These are phyloP conservation scores for Sinopyrophorus schimmeli DNA, from an alignment of 2,888 invertebrate species.

Conservation along the genomic window DNA sequence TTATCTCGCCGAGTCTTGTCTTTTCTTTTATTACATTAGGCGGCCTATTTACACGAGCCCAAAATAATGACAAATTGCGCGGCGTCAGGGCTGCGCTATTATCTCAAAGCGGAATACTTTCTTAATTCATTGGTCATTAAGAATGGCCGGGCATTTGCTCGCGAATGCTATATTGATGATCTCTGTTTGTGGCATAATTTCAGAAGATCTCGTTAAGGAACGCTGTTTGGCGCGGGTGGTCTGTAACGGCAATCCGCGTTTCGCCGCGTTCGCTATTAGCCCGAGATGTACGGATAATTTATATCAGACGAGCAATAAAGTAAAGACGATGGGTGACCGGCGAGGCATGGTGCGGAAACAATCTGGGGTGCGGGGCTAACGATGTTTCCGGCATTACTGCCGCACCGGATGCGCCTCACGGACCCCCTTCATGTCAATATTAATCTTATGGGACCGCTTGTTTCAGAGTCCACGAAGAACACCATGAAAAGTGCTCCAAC, in stretches of 20 bases:
- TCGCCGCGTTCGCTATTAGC: slow-evolving; percentile 44
- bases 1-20: slow-evolving; percentile 6
- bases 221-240: slow-evolving; percentile 47
- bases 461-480: slow-evolving; percentile 40
- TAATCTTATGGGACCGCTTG: slow-evolving; percentile 34
- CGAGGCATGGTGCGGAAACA: slow-evolving; percentile 41
- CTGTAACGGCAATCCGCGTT: slow-evolving; percentile 53
- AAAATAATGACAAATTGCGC: slow-evolving; percentile 42
- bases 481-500: too few relatives aligned
- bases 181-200: slow-evolving; percentile 52
- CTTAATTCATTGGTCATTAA: slow-evolving; percentile 53
- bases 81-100: slow-evolving; percentile 41
- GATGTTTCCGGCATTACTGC: slow-evolving; percentile 43
- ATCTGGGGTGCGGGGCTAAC: slow-evolving; percentile 44
- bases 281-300: slow-evolving; percentile 48
- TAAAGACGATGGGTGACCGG: slow-evolving; percentile 42
- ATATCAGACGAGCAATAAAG: slow-evolving; percentile 50
- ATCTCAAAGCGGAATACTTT: slow-evolving; percentile 43
- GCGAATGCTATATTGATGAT: slow-evolving; percentile 46
- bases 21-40: slow-evolving; percentile 29
- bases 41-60: slow-evolving; percentile 34
- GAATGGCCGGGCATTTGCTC: slow-evolving; percentile 49
- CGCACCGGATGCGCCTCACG: slow-evolving; percentile 38
- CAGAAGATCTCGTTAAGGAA: slow-evolving; percentile 51
- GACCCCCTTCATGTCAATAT: slow-evolving; percentile 36